phyloP scores from a whole-genome alignment of 1,140 invertebrate genomes.

The Temnothorax nylanderi region DNA sequence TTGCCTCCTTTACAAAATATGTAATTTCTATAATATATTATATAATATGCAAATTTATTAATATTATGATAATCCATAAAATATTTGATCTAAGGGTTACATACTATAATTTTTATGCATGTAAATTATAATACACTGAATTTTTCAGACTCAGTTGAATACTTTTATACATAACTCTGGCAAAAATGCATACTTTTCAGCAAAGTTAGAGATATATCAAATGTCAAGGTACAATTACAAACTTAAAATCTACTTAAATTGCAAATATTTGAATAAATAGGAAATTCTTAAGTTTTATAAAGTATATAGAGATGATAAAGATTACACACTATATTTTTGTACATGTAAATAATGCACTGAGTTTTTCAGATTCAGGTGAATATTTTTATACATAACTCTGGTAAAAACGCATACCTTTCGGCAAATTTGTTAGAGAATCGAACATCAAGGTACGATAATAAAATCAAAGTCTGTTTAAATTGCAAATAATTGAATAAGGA shows the following conservation, averaged over 20 bases:
- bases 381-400: neutral
- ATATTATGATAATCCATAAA: neutral
- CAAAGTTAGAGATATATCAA: too few relatives aligned
- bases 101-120: neutral
- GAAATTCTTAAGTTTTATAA: too few relatives aligned
- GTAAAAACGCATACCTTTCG: neutral
- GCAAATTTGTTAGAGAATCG: neutral
- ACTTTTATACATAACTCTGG: too few relatives aligned
- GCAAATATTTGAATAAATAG: too few relatives aligned
- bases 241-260: too few relatives aligned
- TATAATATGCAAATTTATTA: neutral
- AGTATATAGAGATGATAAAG: neutral
- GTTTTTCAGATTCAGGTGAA: neutral
- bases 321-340: neutral
- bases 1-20: slow-evolving; percentile 22
- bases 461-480: neutral
- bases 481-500: neutral
- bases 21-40: neutral
- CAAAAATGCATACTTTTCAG: too few relatives aligned
- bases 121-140: too few relatives aligned
- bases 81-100: neutral
- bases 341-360: neutral
- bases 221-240: too few relatives aligned
- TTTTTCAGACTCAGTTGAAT: too few relatives aligned
- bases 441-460: neutral